Base-by-base conservation (phyloP, 2,113 vertebrate genomes). In the Marcusenius ussheri region DNA sequence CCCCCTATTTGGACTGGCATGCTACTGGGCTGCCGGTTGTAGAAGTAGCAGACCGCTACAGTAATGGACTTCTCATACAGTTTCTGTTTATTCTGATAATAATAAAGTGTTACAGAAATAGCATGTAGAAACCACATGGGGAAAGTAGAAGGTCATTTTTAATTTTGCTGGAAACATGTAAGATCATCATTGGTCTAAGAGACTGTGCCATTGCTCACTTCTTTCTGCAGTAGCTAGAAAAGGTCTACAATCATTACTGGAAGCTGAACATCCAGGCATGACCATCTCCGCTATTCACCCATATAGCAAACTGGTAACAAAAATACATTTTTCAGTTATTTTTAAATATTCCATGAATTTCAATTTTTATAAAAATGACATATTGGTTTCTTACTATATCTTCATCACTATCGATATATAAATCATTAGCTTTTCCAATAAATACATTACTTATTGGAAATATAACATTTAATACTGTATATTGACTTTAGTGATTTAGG, bases 21-120 rank as follows among this genome's bases (percentile, higher is more conserved):
- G 24, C 31, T 74, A 35, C 66, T 74, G 49, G 50, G 50, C 9
- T 62, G 51, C 35, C 2, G 0, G 31, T 87, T 53, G 56, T 8
- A 62, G 24, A 39, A 11, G 49, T 24, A 24, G 2, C 11, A 39
- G 17, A 7, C 11, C 19, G 58, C 58, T 62, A 62, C 7, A 80
- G 49, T 53, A 77, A 42, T 21, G 46, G 39, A 49, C 4, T 39
- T 31, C 77, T 66, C 89, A 87, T 89, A 90, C 58, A 56, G 58
- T 10, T 50, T 62, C 56, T 83, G 51, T 45, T 70, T 66, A 88
- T n/a, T n/a, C n/a, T n/a, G 62, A 89, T 74, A 45, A 88, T 39
- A 46, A 66, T 42, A 17, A 88, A 74, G 50, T 74, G 88, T 49
- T 90, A 86, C 62, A 70, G 17, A 11, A 74, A 51, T 90, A 86